Conservation (phyloP, 2,113 vertebrate genomes). For the Sterna hirundo region DNA sequence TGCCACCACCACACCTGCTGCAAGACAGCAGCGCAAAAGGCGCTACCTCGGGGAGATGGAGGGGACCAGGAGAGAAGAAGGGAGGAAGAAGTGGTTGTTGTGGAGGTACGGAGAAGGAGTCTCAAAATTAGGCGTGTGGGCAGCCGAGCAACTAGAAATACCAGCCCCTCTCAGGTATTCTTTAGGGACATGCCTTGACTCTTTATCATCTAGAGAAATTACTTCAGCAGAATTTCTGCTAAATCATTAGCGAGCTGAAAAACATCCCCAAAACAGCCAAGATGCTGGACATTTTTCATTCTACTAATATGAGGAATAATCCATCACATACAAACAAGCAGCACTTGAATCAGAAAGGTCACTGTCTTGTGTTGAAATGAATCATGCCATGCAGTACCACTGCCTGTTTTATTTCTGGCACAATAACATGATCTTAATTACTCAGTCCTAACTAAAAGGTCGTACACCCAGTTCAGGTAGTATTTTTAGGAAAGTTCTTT, state of each 20-base stretch:
- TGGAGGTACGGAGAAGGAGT: background rate
- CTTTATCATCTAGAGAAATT: background rate
- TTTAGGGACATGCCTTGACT: background rate
- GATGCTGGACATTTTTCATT: background rate
- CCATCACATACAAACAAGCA: background rate
- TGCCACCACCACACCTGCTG: background rate
- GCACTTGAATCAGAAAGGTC: conserved; percentile 43
- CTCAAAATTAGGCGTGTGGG: background rate
- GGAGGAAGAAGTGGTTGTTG: background rate
- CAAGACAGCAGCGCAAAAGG: background rate
- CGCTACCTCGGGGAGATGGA: accelerated
- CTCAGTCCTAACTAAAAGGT: background rate
- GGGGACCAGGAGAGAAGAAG: background rate
- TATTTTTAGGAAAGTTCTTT: background rate
- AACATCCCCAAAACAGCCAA: background rate
- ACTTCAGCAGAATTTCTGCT: background rate
- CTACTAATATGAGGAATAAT: background rate
- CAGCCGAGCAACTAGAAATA: background rate
- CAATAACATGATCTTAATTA: background rate
- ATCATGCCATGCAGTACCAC: background rate
- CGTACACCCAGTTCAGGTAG: background rate
- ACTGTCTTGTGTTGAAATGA: background rate
- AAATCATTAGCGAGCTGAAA: background rate
- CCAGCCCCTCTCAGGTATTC: background rate
- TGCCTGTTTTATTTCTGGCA: background rate